Evolutionary conservation across 2,113 vertebrate genomes (phyloP).

Genomic region (Antechinus flavipes): DNA sequence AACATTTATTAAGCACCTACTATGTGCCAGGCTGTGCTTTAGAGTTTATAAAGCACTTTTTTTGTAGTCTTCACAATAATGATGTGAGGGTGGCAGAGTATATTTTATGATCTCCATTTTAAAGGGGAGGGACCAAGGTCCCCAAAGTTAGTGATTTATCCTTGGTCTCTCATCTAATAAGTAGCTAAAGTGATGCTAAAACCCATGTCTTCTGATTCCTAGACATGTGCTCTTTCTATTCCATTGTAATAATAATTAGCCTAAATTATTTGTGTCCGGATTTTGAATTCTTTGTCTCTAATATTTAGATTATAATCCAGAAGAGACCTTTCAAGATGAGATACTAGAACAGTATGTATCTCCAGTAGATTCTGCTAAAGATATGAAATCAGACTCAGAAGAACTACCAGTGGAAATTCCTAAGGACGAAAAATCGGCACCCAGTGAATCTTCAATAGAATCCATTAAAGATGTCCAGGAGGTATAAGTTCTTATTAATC

Average conservation of each 20-base stretch:
- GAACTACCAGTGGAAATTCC: slow-evolving; percentile 69
- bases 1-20: background rate
- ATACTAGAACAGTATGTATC: slow-evolving; percentile 73
- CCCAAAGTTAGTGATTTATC: background rate
- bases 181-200: slow-evolving; percentile 21
- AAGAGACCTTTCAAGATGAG: slow-evolving; percentile 68
- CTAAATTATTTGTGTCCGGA: slow-evolving; percentile 21
- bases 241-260: slow-evolving; percentile 27
- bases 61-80: background rate
- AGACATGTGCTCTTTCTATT: background rate
- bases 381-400: slow-evolving; percentile 71
- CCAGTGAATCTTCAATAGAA: slow-evolving; percentile 77
- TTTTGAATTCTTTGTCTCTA: slow-evolving; percentile 59
- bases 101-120: background rate
- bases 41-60: background rate
- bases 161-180: slow-evolving; percentile 15
- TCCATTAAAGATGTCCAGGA: slow-evolving; percentile 76
- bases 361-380: slow-evolving; percentile 75
- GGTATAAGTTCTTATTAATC: slow-evolving; percentile 65
- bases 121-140: background rate
- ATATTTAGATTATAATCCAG: slow-evolving; percentile 71
- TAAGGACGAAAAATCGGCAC: slow-evolving; percentile 69
- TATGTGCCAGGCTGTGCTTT: background rate
- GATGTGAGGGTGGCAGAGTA: background rate
- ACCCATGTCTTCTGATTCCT: background rate